Percentiles rank a stretch among this genome's conserved stretches.
Conservation (phyloP, 2,797 vertebrate genomes). For the Sebastes hubbsi region DNA sequence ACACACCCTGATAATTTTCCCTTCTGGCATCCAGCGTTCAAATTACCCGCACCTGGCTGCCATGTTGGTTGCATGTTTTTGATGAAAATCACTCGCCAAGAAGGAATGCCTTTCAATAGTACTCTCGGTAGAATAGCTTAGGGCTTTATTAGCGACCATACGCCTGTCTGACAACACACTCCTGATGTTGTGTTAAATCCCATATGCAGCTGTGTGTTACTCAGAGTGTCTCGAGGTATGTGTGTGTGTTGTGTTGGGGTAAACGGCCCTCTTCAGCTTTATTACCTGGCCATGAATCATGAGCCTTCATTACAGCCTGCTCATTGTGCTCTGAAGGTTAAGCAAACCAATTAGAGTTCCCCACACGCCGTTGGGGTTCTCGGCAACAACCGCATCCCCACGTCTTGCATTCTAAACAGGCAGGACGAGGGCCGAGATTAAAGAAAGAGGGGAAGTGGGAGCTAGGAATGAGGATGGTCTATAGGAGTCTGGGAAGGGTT, state of each 20-base stretch:
- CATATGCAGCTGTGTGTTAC: conserved; percentile 75
- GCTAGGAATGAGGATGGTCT: conserved; percentile 23
- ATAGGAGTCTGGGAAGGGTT: conserved; percentile 24
- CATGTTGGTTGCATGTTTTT: conserved; percentile 73
- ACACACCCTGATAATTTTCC: conserved; percentile 64
- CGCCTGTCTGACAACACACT: conserved; percentile 71
- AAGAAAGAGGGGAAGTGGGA: conserved; percentile 32
- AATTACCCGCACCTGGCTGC: conserved; percentile 75
- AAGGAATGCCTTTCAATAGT: conserved; percentile 68
- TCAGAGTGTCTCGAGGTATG: conserved; percentile 53
- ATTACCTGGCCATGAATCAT: conserved; percentile 81
- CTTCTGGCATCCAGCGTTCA: conserved; percentile 61
- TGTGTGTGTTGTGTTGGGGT: conserved; percentile 52
- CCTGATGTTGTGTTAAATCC: conserved; percentile 71
- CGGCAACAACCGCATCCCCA: conserved; percentile 72
- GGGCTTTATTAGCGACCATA: conserved; percentile 75
- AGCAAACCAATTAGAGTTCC: conserved; percentile 84
- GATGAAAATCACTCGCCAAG: conserved; percentile 71
- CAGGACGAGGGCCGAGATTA: conserved; percentile 53
- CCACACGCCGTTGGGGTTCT: conserved; percentile 73
- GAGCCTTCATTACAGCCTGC: conserved; percentile 80
- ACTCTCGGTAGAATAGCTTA: conserved; percentile 60
- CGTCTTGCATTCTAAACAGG: conserved; percentile 79
- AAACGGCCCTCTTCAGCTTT: conserved; percentile 77
- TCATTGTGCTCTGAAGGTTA: conserved; percentile 85